A percentile compares a stretch with the other conserved stretches of the same genome.
Conservation (phyloP, 2,888 invertebrate species). For the Ichneumoninae sp. region DNA sequence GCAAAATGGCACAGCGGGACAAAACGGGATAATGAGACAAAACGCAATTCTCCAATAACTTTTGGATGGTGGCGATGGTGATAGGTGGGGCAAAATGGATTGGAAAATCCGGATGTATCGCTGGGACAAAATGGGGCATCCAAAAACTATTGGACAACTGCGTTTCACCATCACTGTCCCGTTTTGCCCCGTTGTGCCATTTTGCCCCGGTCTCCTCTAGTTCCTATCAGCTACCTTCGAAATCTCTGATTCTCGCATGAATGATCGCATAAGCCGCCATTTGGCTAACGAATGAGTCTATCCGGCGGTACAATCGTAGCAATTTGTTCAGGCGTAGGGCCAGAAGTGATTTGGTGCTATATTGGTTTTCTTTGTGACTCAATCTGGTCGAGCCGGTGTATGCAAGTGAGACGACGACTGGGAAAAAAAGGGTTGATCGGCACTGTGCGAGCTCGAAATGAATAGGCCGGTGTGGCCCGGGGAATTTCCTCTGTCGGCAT, state of each 20-base stretch:
- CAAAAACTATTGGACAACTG: no score
- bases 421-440: not conserved
- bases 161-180: no score
- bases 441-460: slow-evolving; percentile 3
- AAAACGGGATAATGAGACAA: no score
- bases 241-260: not conserved
- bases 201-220: no score
- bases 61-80: no score
- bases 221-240: not conserved
- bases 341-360: slow-evolving; percentile 5
- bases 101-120: no score
- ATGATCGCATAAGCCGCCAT: not conserved
- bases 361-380: slow-evolving; percentile 37
- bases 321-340: slow-evolving; percentile 2
- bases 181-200: no score
- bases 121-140: no score
- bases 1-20: no score
- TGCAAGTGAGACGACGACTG: not conserved
- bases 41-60: no score
- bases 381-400: slow-evolving; percentile 4
- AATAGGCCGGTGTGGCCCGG: not conserved
- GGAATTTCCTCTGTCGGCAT: slow-evolving; percentile 34
- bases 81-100: no score
- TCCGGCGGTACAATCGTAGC: slow-evolving; percentile 2
- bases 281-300: not conserved